Conservation (phyloP, 2,888 invertebrate species). For the Drosophila aldrichi region DNA sequence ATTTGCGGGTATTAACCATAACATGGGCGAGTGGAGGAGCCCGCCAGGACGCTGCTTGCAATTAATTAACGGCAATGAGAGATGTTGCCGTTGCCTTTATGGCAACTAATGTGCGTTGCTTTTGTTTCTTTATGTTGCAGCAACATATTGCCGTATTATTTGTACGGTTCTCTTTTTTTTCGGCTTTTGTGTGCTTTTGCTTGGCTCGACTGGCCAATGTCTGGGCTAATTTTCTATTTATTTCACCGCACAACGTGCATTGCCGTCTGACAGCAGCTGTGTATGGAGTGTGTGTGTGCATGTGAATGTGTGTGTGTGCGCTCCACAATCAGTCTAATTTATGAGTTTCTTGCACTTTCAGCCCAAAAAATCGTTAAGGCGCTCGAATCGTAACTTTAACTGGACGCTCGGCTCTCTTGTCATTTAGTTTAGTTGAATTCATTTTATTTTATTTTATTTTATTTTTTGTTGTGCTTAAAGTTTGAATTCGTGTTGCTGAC, state of each 20-base stretch:
- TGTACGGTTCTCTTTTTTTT: slow-evolving; percentile 38
- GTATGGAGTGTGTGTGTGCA: neutral
- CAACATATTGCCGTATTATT: slow-evolving; percentile 59
- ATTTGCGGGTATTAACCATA: slow-evolving; percentile 21
- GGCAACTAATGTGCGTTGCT: slow-evolving; percentile 69
- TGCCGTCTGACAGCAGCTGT: slow-evolving; percentile 26
- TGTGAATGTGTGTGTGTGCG: slow-evolving; percentile 7
- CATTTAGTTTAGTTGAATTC: slow-evolving; percentile 13
- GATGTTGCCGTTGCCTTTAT: slow-evolving; percentile 67
- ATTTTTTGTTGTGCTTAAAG: slow-evolving; percentile 39
- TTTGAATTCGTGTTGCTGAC: slow-evolving; percentile 68
- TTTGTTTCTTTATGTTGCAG: slow-evolving; percentile 73
- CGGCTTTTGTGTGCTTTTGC: slow-evolving; percentile 28
- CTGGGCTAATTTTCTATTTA: slow-evolving; percentile 81
- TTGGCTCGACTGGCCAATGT: slow-evolving; percentile 56
- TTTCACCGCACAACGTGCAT: slow-evolving; percentile 73
- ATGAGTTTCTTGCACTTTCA: slow-evolving; percentile 77
- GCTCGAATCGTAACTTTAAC: slow-evolving; percentile 18
- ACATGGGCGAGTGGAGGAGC: slow-evolving; percentile 40
- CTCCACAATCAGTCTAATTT: slow-evolving; percentile 61
- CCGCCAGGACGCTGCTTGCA: slow-evolving; percentile 67
- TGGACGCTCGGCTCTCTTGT: slow-evolving; percentile 16
- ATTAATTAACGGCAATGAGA: slow-evolving; percentile 79
- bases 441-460: neutral
- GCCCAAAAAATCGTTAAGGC: slow-evolving; percentile 50